A percentile compares a stretch with the other conserved stretches of the same genome.
Conservation (phyloP, 2,888 invertebrate species). For the Ctena decussata region DNA sequence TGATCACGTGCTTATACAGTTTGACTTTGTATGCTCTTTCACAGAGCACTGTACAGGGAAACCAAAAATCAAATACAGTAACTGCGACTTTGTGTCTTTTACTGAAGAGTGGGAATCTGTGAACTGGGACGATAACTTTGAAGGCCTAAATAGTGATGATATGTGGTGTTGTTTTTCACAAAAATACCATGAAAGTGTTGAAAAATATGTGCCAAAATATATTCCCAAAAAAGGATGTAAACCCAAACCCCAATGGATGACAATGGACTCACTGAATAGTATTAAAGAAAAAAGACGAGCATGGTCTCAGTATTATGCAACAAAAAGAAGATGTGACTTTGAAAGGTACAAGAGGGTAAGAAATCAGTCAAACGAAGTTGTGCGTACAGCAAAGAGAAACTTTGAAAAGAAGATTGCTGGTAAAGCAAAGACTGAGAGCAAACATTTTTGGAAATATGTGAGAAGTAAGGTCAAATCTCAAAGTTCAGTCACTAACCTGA, state of each 20-base stretch:
- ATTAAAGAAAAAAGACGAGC: slow-evolving; percentile 20
- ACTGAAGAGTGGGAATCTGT: neutral
- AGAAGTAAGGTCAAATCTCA: slow-evolving; percentile 16
- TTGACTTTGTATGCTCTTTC: slow-evolving; percentile 11
- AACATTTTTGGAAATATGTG: slow-evolving; percentile 27
- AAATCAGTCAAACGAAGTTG: slow-evolving; percentile 7
- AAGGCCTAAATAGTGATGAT: neutral
- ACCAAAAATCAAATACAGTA: slow-evolving; percentile 11
- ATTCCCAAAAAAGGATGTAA: slow-evolving; percentile 13
- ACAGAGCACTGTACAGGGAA: slow-evolving; percentile 15
- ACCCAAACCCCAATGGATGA: slow-evolving; percentile 28
- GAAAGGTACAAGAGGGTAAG: slow-evolving; percentile 8
- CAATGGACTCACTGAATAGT: neutral
- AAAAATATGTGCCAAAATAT: slow-evolving; percentile 21
- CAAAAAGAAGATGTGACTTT: slow-evolving; percentile 12
- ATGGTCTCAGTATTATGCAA: slow-evolving; percentile 12
- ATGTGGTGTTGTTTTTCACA: slow-evolving; percentile 25
- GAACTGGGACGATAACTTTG: slow-evolving; percentile 14
- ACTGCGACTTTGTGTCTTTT: slow-evolving; percentile 18
- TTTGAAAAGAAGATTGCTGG: neutral
- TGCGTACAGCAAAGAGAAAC: slow-evolving; percentile 14
- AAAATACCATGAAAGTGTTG: slow-evolving; percentile 23
- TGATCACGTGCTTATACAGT: slow-evolving; percentile 6
- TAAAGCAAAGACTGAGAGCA: slow-evolving; percentile 9
- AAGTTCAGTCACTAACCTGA: neutral